These are phyloP conservation scores for Andinoacara biseriatus DNA, from an alignment of 2,113 vertebrate genomes.

Conservation along the genomic window DNA sequence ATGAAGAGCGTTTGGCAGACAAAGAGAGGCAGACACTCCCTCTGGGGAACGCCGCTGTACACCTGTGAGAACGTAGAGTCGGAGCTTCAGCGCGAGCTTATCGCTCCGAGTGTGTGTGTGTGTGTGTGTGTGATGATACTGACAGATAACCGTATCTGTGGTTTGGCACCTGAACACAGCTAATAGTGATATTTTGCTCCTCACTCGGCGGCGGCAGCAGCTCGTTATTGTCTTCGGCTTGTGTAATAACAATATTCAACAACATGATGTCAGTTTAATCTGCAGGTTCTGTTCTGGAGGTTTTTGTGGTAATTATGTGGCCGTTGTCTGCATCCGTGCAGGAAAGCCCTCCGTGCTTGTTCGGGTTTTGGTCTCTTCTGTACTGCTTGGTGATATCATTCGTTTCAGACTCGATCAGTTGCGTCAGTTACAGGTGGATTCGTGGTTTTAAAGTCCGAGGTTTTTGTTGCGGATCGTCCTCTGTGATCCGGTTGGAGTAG, in stretches of 20 bases:
- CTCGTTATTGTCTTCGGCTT: conserved; percentile 27
- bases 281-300: neutral
- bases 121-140: neutral
- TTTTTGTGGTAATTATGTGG: conserved; percentile 15
- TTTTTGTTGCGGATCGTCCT: neutral
- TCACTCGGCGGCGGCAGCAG: conserved; percentile 17
- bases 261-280: neutral
- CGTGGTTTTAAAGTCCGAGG: too few relatives aligned
- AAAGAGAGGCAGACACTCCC: neutral
- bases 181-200: conserved; percentile 34
- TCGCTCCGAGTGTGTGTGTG: conserved; percentile 14
- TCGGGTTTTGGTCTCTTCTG: neutral
- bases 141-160: conserved; percentile 49
- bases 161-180: conserved; percentile 54
- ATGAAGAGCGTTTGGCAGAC: neutral
- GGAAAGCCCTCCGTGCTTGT: neutral
- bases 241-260: conserved; percentile 30
- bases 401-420: neutral
- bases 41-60: conserved; percentile 25
- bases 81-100: conserved; percentile 31
- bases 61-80: conserved; percentile 42
- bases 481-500: neutral
- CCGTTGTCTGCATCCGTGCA: neutral
- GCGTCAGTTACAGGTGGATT: neutral
- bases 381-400: neutral